Evolutionary conservation across 2,113 vertebrate species (phyloP).

Genomic region (Crotalus helleri): DNA sequence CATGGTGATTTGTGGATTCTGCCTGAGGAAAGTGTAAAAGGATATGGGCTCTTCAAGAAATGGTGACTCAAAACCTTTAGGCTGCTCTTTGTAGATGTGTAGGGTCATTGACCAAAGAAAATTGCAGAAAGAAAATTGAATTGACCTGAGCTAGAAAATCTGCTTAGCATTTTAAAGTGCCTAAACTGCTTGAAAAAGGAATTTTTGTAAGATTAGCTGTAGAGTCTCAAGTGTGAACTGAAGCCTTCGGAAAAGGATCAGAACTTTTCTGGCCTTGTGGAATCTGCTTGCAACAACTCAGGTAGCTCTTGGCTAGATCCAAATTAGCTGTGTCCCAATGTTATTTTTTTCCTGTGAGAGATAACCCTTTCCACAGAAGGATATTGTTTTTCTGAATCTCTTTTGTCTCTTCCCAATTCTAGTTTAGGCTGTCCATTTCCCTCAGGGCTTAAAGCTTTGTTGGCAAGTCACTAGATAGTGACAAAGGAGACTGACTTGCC

Average conservation of each 20-base stretch:
- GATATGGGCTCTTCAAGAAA: neutral
- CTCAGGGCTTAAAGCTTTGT: neutral
- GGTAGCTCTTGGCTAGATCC: no score
- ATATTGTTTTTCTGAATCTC: neutral
- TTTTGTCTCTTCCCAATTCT: neutral
- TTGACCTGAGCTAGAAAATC: neutral
- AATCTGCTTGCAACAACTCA: neutral
- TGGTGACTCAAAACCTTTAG: neutral
- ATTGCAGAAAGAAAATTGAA: neutral
- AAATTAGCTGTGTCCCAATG: neutral
- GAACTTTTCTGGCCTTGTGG: neutral
- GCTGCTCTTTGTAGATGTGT: neutral
- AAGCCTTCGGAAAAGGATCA: neutral
- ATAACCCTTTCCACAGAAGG: neutral
- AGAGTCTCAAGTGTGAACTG: neutral
- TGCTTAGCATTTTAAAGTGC: neutral
- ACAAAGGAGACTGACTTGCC: neutral
- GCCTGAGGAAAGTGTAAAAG: neutral
- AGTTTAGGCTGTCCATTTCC: neutral
- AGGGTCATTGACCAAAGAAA: neutral
- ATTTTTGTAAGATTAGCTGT: neutral
- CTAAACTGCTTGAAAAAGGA: neutral
- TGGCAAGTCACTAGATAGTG: neutral
- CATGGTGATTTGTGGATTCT: neutral
- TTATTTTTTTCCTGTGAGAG: neutral